Evolutionary conservation across 2,888 invertebrate genomes (phyloP).

Genomic region (Salpingus planirostris): DNA sequence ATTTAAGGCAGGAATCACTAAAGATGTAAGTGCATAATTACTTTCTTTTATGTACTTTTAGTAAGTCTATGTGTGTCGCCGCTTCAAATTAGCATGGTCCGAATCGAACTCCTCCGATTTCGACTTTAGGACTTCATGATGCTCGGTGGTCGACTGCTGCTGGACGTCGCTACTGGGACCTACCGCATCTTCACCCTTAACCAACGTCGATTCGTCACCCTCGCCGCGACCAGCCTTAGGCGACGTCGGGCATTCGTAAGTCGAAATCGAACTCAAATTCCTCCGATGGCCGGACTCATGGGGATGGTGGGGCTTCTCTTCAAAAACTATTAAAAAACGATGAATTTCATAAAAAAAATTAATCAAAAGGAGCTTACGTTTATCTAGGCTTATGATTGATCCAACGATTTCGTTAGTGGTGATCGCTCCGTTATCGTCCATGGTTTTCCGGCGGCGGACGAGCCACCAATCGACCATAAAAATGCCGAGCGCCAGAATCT

Average conservation of each 20-base stretch:
- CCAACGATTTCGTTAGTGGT: slow-evolving; percentile 62
- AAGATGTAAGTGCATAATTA: slow-evolving; percentile 16
- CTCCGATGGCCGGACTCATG: slow-evolving; percentile 31
- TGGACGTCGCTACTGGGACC: not conserved
- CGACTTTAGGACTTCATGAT: slow-evolving; percentile 8
- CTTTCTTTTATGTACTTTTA: slow-evolving; percentile 9
- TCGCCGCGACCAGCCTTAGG: slow-evolving; percentile 4
- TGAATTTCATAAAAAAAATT: too few species aligned
- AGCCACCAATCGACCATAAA: slow-evolving; percentile 87
- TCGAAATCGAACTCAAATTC: slow-evolving; percentile 30
- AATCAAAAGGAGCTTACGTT: slow-evolving; percentile 53
- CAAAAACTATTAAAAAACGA: too few species aligned
- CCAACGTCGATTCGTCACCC: not conserved
- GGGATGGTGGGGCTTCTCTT: slow-evolving; percentile 52
- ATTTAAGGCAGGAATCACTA: slow-evolving; percentile 18
- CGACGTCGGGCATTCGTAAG: slow-evolving; percentile 20
- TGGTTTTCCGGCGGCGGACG: slow-evolving; percentile 62
- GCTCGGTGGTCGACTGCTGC: slow-evolving; percentile 1
- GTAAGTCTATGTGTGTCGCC: slow-evolving; percentile 17
- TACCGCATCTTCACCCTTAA: slow-evolving; percentile 3
- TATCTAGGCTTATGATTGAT: slow-evolving; percentile 78
- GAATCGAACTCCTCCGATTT: slow-evolving; percentile 4
- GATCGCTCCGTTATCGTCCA: slow-evolving; percentile 51
- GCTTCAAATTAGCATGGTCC: slow-evolving; percentile 14
- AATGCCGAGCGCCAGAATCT: slow-evolving; percentile 75